Evolutionary conservation across 2,888 invertebrate species (phyloP).

Genomic region (Marronus borbonicus): DNA sequence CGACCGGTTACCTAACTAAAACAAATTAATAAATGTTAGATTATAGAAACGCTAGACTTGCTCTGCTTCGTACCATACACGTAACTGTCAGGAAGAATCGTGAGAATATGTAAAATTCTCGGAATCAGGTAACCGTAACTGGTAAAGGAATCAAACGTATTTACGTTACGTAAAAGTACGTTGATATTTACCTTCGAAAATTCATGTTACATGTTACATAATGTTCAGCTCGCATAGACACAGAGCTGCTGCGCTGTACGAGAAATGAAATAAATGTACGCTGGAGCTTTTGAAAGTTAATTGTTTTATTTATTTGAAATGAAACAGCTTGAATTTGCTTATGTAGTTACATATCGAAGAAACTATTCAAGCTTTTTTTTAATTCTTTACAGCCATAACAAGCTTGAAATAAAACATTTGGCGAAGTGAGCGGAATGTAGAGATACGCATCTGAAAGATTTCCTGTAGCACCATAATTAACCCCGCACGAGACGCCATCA

Average conservation of each 20-base stretch:
- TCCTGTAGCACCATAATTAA: slow-evolving; percentile 37
- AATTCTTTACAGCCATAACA: too few relatives aligned
- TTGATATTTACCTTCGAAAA: slow-evolving; percentile 17
- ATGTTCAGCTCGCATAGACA: neutral
- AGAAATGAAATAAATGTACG: too few relatives aligned
- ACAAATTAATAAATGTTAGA: too few relatives aligned
- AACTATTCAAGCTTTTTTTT: too few relatives aligned
- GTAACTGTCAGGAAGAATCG: slow-evolving; percentile 25
- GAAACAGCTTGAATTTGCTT: too few relatives aligned
- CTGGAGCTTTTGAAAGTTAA: too few relatives aligned
- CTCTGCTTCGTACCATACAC: neutral
- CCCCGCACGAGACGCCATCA: slow-evolving; percentile 8
- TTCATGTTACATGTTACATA: neutral
- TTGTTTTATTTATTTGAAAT: too few relatives aligned
- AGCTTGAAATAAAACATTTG: slow-evolving; percentile 5
- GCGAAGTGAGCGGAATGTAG: slow-evolving; percentile 6
- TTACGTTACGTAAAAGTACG: slow-evolving; percentile 1
- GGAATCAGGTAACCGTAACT: slow-evolving; percentile 34
- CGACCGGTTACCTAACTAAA: too few relatives aligned
- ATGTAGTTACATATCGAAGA: too few relatives aligned
- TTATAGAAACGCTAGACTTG: too few relatives aligned
- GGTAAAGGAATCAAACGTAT: slow-evolving; percentile 10
- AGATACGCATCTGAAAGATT: slow-evolving; percentile 5
- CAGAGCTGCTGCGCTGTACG: too few relatives aligned
- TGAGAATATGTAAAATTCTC: slow-evolving; percentile 39